phyloP scores from a whole-genome alignment of 1,140 invertebrate species.

The Trichonephila clavata region DNA sequence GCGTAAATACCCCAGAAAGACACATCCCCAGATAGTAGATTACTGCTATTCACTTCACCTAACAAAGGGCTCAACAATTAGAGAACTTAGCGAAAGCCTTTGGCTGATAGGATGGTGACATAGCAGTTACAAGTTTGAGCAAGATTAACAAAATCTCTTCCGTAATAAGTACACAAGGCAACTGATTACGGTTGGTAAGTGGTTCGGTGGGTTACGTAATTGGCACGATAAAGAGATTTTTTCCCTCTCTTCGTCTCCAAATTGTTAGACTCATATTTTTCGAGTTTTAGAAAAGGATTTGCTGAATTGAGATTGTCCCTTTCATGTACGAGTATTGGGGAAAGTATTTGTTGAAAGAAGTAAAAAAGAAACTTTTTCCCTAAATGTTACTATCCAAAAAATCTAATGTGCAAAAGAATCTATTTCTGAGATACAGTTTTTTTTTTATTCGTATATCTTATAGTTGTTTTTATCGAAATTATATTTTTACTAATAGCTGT shows the following conservation, averaged over 20 bases:
- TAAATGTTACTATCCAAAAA: no score
- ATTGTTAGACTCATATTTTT: not conserved
- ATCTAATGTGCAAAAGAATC: no score
- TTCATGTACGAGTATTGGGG: no score
- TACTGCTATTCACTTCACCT: constrained; percentile 18
- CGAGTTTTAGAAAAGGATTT: not conserved
- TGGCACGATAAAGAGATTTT: not conserved
- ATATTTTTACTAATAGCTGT: no score
- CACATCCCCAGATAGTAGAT: not conserved
- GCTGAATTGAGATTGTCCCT: no score
- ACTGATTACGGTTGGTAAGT: constrained; percentile 43
- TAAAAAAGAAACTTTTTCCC: no score
- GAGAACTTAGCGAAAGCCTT: constrained; percentile 8
- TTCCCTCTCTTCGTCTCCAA: not conserved
- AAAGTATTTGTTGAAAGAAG: no score
- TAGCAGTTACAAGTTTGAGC: constrained; percentile 17
- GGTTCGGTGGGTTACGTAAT: constrained; percentile 33
- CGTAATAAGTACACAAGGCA: constrained; percentile 27
- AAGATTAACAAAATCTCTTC: constrained; percentile 41
- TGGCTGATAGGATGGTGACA: constrained; percentile 9
- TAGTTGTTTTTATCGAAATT: no score
- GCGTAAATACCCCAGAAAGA: not conserved
- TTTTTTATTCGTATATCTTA: no score
- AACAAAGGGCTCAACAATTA: constrained; percentile 58
- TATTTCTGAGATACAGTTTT: no score